Conservation (phyloP, 2,113 vertebrate species). For the Morone chrysops region DNA sequence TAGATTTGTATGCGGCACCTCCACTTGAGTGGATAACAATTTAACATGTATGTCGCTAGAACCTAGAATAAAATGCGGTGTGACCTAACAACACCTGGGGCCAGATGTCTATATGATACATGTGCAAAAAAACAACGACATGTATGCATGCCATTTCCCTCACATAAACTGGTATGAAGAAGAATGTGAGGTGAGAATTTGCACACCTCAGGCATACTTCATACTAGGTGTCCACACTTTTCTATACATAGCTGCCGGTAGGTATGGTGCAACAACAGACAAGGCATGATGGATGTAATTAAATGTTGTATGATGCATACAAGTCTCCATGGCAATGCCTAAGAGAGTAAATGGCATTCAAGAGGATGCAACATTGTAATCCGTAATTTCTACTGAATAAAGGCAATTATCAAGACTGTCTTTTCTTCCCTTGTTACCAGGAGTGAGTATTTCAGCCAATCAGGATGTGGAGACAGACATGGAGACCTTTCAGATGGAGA, state of each 20-base stretch:
- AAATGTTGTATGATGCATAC: constrained; percentile 3
- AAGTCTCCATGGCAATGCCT: constrained; percentile 10
- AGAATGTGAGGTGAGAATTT: too few species aligned
- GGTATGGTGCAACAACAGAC: neutral
- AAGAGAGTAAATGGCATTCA: constrained; percentile 21
- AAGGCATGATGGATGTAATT: neutral
- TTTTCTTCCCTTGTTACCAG: constrained; percentile 74
- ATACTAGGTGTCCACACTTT: too few species aligned
- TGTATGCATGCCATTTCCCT: neutral
- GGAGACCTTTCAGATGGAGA: constrained; percentile 98
- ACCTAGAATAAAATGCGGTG: too few species aligned
- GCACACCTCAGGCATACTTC: too few species aligned
- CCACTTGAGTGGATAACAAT: too few species aligned
- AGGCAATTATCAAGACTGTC: constrained; percentile 1
- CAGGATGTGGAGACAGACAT: constrained; percentile 94
- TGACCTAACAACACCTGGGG: neutral
- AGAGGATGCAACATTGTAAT: neutral
- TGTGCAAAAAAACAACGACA: neutral
- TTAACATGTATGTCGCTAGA: too few species aligned
- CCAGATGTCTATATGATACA: neutral
- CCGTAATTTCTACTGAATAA: neutral
- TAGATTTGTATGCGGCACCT: neutral
- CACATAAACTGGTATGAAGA: neutral
- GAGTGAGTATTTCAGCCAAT: constrained; percentile 95
- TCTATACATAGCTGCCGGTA: too few species aligned